Percentiles rank a stretch among this genome's conserved stretches.
Evolutionary conservation across 1,140 invertebrate species (phyloP).

Genomic region (Bilobella aurantiaca): DNA sequence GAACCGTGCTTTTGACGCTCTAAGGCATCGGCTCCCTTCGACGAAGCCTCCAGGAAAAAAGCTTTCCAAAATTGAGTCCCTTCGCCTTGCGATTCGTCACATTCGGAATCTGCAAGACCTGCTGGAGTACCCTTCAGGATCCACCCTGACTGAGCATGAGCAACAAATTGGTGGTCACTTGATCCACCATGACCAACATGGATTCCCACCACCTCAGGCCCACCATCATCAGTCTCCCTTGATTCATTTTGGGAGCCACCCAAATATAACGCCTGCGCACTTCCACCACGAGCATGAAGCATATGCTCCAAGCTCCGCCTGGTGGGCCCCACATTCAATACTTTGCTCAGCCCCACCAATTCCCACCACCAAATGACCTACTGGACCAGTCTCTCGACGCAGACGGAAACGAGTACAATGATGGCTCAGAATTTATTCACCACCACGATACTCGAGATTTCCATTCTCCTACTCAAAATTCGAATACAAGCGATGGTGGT

Average conservation of each 20-base stretch:
- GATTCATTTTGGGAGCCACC: too few species aligned
- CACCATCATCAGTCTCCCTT: not conserved
- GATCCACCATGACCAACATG: not conserved
- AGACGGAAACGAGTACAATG: not conserved
- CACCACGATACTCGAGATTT: not conserved
- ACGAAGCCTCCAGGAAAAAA: constrained; percentile 73
- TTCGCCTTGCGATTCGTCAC: constrained; percentile 71
- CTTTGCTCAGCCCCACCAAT: not conserved
- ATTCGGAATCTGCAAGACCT: constrained; percentile 62
- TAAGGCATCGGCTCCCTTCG: constrained; percentile 60
- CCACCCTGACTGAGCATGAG: not conserved
- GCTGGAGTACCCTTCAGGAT: constrained; percentile 37
- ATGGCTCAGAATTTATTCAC: not conserved
- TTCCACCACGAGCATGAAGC: not conserved
- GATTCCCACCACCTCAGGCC: not conserved
- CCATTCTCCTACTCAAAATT: not conserved
- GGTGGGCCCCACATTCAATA: not conserved
- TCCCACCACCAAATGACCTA: not conserved
- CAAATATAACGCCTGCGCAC: too few species aligned
- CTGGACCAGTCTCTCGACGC: not conserved
- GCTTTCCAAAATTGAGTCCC: constrained; percentile 73
- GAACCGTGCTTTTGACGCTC: constrained; percentile 70
- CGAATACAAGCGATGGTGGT: too few species aligned
- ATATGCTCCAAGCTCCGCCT: not conserved
- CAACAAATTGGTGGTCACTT: not conserved